Evolutionary conservation across 1,140 invertebrate species (phyloP).

Genomic region (Hylyphantes graminicola): DNA sequence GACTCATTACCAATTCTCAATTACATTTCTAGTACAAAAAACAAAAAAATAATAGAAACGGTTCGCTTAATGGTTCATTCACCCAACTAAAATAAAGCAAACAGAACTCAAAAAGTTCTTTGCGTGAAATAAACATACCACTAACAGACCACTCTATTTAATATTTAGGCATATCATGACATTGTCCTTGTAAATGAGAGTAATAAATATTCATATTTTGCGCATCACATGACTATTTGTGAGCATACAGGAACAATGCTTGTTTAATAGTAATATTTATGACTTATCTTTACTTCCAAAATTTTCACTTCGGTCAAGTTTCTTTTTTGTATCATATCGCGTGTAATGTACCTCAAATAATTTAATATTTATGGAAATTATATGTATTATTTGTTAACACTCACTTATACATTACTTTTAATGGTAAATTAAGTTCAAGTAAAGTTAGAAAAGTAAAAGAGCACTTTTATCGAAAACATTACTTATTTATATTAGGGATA

Average conservation of each 20-base stretch:
- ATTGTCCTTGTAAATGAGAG: neutral
- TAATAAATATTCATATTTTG: constrained; percentile 22
- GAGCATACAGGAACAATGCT: neutral
- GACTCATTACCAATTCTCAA: neutral
- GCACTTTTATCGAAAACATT: too few species aligned
- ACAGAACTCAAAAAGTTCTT: neutral
- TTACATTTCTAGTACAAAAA: neutral
- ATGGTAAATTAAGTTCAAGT: too few species aligned
- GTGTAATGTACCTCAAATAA: too few species aligned
- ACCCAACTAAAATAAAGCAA: neutral
- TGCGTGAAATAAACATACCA: neutral
- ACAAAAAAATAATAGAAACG: neutral
- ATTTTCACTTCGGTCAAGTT: too few species aligned
- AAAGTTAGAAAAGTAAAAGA: too few species aligned
- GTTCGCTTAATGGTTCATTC: neutral
- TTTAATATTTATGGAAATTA: too few species aligned
- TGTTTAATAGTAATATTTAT: too few species aligned
- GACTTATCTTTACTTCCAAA: too few species aligned
- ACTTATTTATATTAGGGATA: too few species aligned
- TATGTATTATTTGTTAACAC: too few species aligned
- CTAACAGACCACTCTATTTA: constrained; percentile 14
- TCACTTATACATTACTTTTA: too few species aligned
- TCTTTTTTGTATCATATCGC: too few species aligned
- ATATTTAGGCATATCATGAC: constrained; percentile 6
- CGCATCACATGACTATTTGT: neutral